phyloP scores from a whole-genome alignment of 2,113 vertebrate genomes.

The Phocoena phocoena region DNA sequence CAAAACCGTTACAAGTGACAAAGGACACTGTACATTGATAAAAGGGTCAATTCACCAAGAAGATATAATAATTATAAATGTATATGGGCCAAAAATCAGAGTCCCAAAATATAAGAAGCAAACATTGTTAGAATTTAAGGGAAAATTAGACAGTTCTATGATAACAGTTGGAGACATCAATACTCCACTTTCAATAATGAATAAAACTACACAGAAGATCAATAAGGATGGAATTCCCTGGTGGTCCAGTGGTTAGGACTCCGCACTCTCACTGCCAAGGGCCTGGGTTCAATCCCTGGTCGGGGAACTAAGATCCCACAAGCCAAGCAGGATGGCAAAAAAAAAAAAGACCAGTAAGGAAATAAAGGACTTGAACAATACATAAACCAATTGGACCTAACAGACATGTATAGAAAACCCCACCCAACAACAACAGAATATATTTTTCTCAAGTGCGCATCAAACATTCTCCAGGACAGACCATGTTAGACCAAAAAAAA shows the following conservation, averaged over 20 bases:
- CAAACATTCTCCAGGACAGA: not conserved
- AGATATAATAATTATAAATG: not conserved
- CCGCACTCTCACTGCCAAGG: not conserved
- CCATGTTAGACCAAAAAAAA: not conserved
- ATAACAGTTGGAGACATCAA: not conserved
- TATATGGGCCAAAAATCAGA: not conserved
- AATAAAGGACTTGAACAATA: not conserved
- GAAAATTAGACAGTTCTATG: not conserved
- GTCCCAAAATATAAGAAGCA: not conserved
- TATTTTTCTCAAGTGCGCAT: not conserved
- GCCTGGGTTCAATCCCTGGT: not conserved
- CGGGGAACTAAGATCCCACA: not conserved
- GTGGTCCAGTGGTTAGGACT: not conserved
- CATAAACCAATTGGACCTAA: not conserved
- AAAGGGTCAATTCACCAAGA: not conserved
- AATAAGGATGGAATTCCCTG: not conserved
- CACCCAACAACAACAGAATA: not conserved
- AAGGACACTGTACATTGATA: not conserved
- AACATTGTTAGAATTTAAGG: not conserved
- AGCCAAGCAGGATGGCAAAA: not conserved
- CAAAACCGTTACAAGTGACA: not conserved
- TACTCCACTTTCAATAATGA: not conserved
- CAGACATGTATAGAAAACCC: not conserved
- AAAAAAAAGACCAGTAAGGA: not conserved
- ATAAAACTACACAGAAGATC: not conserved